Base-by-base conservation (phyloP, 2,888 invertebrate genomes). In the Cantharis lateralis region DNA sequence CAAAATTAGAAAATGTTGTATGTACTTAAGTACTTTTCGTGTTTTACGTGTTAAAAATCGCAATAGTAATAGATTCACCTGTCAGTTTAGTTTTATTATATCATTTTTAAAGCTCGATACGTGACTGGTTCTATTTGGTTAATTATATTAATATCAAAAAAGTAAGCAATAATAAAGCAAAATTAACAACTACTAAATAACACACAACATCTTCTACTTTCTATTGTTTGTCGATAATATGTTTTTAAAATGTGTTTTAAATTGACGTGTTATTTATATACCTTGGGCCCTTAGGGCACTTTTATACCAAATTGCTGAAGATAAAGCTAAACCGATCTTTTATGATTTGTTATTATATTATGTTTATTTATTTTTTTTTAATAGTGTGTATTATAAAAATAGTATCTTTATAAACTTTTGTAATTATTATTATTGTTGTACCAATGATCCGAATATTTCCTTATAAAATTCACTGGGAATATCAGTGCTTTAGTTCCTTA, bases 81-180 rank as follows among this genome's bases (percentile, higher is more conserved):
- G 64, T 66, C 64, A 20, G 64, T 66, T 24, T n/a, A 20, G 9
- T 66, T 20, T 66, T 24, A 24, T 20, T 66, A 66, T 66, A 66
- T 66, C 64, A 20, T 66, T 66, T 66, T 48, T 48, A 48, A 48
- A 48, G 48, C 48, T 48, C n/a, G 48, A 66, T 20, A 66, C 64
- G 64, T 66, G 64, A 66, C 64, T n/a, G n/a, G 48, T 48, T 66
- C 64, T 66, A 66, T 18, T 66, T 66, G 18, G 64, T 66, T 66
- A 66, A 66, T 20, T n/a, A 48, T 48, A 48, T 48, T 48, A 48
- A 48, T 48, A 48, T n/a, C n/a, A n/a, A 48, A 48, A 48, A 48
- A 48, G 48, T 48, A 48, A n/a, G 15, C 64, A 16, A 66, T 66
- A 66, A 66, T 18, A 66, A 66, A 20, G 20, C n/a, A 20, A 66